phyloP scores from a whole-genome alignment of 2,797 vertebrate species.

The Acanthurus leucopareius region DNA sequence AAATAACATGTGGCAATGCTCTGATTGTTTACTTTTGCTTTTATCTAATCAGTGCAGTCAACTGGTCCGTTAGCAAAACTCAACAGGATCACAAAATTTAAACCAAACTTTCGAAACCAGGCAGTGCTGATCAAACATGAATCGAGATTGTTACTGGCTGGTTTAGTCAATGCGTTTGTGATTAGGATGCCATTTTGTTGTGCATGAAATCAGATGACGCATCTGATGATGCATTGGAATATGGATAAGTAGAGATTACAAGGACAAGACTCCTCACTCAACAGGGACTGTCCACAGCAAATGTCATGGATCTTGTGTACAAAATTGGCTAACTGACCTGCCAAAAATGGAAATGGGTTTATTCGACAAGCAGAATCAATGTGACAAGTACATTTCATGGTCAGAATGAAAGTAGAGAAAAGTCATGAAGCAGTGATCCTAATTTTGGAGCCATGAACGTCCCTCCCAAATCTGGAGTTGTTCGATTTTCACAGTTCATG shows the following conservation, averaged over 20 bases:
- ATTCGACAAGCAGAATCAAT: not conserved
- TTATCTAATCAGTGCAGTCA: no score
- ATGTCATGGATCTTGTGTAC: not conserved
- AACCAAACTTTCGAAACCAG: no score
- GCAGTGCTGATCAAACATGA: no score
- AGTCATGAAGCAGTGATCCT: conserved; percentile 6
- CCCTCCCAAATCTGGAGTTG: not conserved
- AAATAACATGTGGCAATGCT: not conserved
- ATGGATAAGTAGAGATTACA: no score
- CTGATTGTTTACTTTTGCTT: no score
- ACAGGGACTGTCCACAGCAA: not conserved
- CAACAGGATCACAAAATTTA: no score
- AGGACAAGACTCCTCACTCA: not conserved
- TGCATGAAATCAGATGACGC: no score
- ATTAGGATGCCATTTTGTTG: no score
- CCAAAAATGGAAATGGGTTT: conserved; percentile 4
- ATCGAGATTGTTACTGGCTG: no score
- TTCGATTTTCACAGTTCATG: not conserved
- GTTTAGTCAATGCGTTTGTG: no score
- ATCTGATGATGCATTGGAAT: no score
- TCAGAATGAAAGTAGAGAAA: not conserved
- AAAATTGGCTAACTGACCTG: not conserved
- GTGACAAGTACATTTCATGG: not conserved
- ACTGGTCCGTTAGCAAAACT: no score
- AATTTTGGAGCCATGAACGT: not conserved